These are phyloP conservation scores for Chaetodon trifasciatus DNA, from an alignment of 2,797 vertebrate genomes.

Conservation along the genomic window DNA sequence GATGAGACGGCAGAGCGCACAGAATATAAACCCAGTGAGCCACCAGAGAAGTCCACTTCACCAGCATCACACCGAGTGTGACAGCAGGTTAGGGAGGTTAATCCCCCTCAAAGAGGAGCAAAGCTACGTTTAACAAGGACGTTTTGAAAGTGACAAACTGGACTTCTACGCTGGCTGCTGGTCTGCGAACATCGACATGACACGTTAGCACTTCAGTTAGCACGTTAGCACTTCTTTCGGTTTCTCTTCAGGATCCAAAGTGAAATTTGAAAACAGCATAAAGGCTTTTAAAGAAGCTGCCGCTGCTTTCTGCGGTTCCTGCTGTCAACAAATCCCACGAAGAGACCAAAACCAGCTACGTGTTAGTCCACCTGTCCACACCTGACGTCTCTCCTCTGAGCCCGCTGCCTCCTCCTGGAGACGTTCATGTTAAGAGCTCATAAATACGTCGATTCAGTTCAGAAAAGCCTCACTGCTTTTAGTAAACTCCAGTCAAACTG, in stretches of 20 bases:
- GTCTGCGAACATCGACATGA: background rate
- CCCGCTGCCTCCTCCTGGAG: no score
- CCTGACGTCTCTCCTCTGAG: no score
- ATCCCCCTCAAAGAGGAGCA: no score
- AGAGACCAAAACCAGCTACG: background rate
- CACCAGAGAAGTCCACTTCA: slow-evolving; percentile 13
- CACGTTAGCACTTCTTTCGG: background rate
- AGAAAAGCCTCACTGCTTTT: no score
- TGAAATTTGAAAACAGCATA: background rate
- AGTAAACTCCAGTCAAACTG: no score
- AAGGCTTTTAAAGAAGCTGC: background rate
- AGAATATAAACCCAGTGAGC: background rate
- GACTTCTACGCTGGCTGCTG: slow-evolving; percentile 8
- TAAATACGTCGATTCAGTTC: no score
- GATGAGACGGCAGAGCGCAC: background rate
- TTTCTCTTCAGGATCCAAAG: background rate
- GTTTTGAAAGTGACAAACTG: background rate
- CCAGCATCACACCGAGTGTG: background rate
- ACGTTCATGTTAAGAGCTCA: no score
- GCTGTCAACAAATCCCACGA: background rate
- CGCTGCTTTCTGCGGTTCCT: background rate
- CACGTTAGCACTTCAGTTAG: background rate
- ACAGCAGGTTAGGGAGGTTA: background rate
- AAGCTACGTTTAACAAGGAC: no score
- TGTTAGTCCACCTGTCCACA: no score